phyloP scores from a whole-genome alignment of 2,113 vertebrate species.

The Gobio gobio region DNA sequence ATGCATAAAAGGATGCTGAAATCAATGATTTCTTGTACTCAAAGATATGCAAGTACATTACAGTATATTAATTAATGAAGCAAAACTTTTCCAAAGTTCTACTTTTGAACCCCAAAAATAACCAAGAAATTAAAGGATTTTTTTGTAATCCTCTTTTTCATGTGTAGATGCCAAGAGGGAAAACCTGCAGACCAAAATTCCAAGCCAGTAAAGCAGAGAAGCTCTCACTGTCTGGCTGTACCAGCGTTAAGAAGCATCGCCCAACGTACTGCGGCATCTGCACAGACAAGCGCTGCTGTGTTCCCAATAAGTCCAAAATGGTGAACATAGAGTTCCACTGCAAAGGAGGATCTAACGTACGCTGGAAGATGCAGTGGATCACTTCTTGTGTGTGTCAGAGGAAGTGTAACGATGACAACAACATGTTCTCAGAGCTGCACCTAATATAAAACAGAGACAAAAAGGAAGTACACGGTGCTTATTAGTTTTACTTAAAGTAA shows the following conservation, averaged over 20 bases:
- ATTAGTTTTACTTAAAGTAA: not conserved
- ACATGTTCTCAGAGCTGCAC: constrained; percentile 89
- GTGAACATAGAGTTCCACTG: constrained; percentile 88
- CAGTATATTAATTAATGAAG: not conserved
- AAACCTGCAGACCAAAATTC: constrained; percentile 87
- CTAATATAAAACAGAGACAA: constrained; percentile 72
- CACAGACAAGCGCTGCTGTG: constrained; percentile 87
- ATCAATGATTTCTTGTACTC: not conserved
- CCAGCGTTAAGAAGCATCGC: constrained; percentile 82
- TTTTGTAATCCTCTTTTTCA: not conserved
- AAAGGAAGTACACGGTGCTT: not conserved
- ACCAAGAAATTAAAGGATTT: not conserved
- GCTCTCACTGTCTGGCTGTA: constrained; percentile 87
- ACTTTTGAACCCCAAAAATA: not conserved
- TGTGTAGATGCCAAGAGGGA: constrained; percentile 84
- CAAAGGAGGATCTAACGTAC: constrained; percentile 78
- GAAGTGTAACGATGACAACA: constrained; percentile 82
- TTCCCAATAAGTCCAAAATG: constrained; percentile 86
- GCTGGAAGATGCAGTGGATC: constrained; percentile 97
- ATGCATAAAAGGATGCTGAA: not conserved
- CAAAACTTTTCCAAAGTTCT: not conserved
- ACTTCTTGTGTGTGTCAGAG: constrained; percentile 92
- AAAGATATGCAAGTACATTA: not conserved
- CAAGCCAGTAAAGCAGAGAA: constrained; percentile 84
- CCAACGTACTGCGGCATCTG: constrained; percentile 91